phyloP scores from a whole-genome alignment of 2,888 invertebrate species.

The Trachelus iudaicus region DNA sequence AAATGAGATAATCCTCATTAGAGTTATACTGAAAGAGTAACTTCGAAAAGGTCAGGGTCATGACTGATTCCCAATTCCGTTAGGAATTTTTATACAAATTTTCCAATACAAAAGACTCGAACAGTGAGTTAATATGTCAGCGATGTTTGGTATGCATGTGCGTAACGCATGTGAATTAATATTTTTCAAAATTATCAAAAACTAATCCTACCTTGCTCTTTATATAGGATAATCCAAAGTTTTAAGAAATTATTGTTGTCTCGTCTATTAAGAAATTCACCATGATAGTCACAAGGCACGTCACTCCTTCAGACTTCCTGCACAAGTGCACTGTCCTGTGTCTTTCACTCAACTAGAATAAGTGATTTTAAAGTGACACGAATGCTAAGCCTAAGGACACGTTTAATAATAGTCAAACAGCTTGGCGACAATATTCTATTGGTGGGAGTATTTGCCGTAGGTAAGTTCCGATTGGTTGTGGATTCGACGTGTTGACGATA shows the following conservation, averaged over 20 bases:
- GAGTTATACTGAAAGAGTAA: too few species aligned
- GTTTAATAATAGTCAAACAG: conserved; percentile 18
- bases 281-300: background rate
- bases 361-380: conserved; percentile 4
- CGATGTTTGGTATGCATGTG: too few species aligned
- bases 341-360: background rate
- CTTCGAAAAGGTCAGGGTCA: too few species aligned
- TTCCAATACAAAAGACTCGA: too few species aligned
- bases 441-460: conserved; percentile 12
- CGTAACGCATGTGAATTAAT: too few species aligned
- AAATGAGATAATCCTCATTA: too few species aligned
- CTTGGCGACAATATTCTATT: conserved; percentile 2
- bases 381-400: conserved; percentile 12
- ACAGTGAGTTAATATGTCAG: too few species aligned
- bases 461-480: conserved; percentile 1
- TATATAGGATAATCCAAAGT: background rate
- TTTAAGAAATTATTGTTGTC: background rate
- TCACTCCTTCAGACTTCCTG: background rate
- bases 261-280: background rate
- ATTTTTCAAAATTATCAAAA: too few species aligned
- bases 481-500: conserved; percentile 7
- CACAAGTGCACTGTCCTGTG: background rate
- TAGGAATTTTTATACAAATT: too few species aligned
- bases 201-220: too few species aligned
- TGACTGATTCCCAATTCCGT: too few species aligned